Conservation (phyloP, 2,113 vertebrate genomes). For the Corythaixoides concolor region DNA sequence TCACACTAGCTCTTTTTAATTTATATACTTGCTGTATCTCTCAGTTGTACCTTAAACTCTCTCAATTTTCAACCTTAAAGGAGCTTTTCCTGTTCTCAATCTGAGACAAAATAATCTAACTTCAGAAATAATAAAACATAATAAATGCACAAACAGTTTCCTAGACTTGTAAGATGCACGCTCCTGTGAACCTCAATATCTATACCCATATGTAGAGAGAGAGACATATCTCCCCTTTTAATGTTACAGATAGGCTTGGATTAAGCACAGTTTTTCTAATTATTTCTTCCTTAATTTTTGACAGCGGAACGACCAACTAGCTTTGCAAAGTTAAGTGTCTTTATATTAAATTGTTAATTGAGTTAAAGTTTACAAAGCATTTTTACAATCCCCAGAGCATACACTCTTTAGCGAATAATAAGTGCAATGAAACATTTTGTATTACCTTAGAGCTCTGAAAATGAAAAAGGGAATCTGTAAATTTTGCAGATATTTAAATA, state of each 20-base stretch:
- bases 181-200: background rate
- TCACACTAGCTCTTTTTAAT: background rate
- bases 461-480: background rate
- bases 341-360: background rate
- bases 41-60: background rate
- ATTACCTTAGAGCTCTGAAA: background rate
- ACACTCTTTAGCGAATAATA: background rate
- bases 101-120: background rate
- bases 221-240: background rate
- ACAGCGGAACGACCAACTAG: background rate
- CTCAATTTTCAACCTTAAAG: background rate
- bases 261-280: background rate
- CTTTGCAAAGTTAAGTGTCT: background rate
- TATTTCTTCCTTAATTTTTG: background rate
- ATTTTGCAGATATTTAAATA: slow-evolving; percentile 2
- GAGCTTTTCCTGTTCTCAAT: background rate
- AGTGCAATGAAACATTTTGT: background rate
- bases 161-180: background rate
- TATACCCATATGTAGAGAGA: background rate
- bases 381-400: background rate
- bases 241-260: background rate
- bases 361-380: background rate
- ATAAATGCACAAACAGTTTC: background rate
- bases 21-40: background rate
- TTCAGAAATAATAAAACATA: background rate